Evolutionary conservation across 2,888 invertebrate genomes (phyloP).

Genomic region (Dyspetes luteomarginatus): DNA sequence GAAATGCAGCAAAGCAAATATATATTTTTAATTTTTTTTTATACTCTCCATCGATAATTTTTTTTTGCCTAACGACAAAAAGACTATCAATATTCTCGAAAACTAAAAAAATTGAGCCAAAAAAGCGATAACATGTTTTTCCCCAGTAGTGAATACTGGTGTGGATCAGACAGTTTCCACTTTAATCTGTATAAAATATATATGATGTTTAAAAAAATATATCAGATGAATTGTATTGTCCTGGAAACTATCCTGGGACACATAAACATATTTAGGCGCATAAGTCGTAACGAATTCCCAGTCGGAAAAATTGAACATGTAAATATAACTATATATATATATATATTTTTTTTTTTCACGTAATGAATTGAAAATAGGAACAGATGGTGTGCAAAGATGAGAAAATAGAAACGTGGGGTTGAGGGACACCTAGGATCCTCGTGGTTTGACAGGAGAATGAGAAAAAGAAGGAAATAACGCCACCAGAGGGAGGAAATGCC

Average conservation of each 20-base stretch:
- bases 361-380: conserved; percentile 47
- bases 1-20: neutral
- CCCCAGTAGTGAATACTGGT: neutral
- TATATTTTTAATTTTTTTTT: neutral
- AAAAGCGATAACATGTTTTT: neutral
- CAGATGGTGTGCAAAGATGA: conserved; percentile 41
- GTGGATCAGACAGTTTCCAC: neutral
- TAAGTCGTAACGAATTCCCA: too few species aligned
- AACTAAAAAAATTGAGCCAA: neutral
- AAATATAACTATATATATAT: neutral
- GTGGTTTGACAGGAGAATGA: conserved; percentile 39
- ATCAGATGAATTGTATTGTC: neutral
- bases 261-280: too few species aligned
- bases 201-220: neutral
- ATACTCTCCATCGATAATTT: too few species aligned
- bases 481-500: conserved; percentile 27
- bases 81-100: too few species aligned
- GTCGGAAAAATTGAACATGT: neutral
- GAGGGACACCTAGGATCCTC: conserved; percentile 56
- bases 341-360: neutral
- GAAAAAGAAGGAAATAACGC: conserved; percentile 33
- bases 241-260: neutral
- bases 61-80: too few species aligned
- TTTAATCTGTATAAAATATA: neutral
- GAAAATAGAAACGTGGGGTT: conserved; percentile 47